Base-by-base conservation (phyloP, 30 jellyfish, hydroid and myxozoan genomes). In the Sanderia malayensis region DNA sequence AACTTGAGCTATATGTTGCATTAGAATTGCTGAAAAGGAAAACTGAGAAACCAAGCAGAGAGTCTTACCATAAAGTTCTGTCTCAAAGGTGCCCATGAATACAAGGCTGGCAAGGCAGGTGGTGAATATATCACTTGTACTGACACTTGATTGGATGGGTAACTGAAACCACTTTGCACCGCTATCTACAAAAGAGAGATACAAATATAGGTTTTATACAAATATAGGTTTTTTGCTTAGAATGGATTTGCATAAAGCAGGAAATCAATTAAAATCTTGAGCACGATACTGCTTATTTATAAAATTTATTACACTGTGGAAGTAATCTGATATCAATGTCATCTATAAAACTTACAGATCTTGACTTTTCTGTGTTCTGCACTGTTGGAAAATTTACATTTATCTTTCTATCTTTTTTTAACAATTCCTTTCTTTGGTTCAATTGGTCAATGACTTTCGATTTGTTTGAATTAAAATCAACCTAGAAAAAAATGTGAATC, bases 41-140 rank as follows among this genome's bases (percentile, higher is more conserved):
- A n/a, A n/a, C n/a, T n/a, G n/a, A n/a, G n/a, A n/a, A n/a, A n/a
- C n/a, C n/a, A n/a, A n/a, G n/a, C n/a, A n/a, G n/a, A n/a, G n/a
- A n/a, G n/a, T n/a, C 84, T n/a, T 63, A 86, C 96, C 89, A 86
- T 86, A 58, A 86, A 86, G 66, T 86, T 86, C 46, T 86, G 96
- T 65, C 86, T 83, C 58, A 86, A 73, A 15, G 96, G 96, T 70
- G 96, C 96, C 96, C 96, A 86, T 6, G 93, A 71, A 61, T 77
- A 69, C 96, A 86, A 78, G 58, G 92, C 83, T 2, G 96, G 96
- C 17, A 78, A 83, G 11, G 96, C 86, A 24, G 94, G 94, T 21
- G 94, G 94, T 17, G 96, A 86, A 49, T 47, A 78, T 1, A 86
- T 31, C 78, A 87, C 71, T 41, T 78, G 94, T 63, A 86, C 61